A percentile compares a stretch with the other conserved stretches of the same genome.
Conservation (phyloP, 2,113 vertebrate genomes). For the Dicentrarchus labrax region DNA sequence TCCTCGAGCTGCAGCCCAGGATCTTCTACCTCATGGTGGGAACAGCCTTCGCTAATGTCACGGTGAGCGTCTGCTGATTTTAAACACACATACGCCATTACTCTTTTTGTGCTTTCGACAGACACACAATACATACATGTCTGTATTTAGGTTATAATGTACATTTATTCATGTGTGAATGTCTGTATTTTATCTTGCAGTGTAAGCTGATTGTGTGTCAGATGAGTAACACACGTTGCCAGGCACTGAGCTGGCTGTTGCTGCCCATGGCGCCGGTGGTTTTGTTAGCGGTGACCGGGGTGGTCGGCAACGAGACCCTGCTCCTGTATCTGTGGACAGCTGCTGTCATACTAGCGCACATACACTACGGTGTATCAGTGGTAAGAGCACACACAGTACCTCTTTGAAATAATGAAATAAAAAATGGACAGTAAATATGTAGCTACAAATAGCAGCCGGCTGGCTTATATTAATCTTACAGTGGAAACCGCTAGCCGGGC, state of each 20-base stretch:
- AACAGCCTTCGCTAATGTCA: constrained; percentile 96
- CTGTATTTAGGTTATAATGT: background rate
- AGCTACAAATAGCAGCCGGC: background rate
- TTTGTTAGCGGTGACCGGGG: constrained; percentile 77
- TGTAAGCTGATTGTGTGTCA: constrained; percentile 98
- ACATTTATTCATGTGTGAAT: background rate
- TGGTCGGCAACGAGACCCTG: constrained; percentile 78
- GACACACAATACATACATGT: background rate
- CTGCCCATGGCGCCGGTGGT: constrained; percentile 89
- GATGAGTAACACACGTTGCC: constrained; percentile 97
- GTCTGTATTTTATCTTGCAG: constrained; percentile 74
- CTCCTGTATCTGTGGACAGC: constrained; percentile 88
- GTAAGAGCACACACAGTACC: constrained; percentile 82
- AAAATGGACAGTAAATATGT: background rate
- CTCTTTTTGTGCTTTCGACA: background rate
- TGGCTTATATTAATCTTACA: too few species aligned
- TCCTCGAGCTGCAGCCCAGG: constrained; percentile 92
- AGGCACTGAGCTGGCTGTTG: constrained; percentile 92
- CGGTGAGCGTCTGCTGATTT: constrained; percentile 84
- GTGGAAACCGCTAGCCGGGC: too few species aligned
- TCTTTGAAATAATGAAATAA: background rate
- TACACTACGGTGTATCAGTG: constrained; percentile 96
- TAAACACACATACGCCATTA: too few species aligned
- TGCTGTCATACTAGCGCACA: constrained; percentile 89
- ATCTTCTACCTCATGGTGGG: constrained; percentile 98